Evolutionary conservation across 2,113 vertebrate genomes (phyloP), one percentile per base, ranked within the genome.

Genomic region (Malurus cyaneus): DNA sequence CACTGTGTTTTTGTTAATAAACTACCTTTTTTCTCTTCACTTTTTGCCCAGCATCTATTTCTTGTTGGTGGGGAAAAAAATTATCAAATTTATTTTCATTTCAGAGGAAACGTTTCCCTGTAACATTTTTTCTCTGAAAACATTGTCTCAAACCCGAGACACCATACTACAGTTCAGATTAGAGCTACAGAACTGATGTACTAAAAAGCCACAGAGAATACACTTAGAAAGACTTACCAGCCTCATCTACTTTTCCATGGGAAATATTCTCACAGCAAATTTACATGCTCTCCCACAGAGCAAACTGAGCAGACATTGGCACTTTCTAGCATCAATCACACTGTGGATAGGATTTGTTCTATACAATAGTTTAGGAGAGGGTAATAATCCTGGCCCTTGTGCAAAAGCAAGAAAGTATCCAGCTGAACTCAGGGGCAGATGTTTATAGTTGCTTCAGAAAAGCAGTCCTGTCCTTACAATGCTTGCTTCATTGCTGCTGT

Each of bases 101-200:
- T n/a, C n/a, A n/a, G n/a, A n/a, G n/a, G n/a, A n/a, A n/a, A n/a
- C n/a, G n/a, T n/a, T n/a, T n/a, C n/a, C n/a, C n/a, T n/a, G n/a
- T n/a, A n/a, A n/a, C n/a, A n/a, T n/a, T n/a, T n/a, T n/a, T n/a
- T n/a, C n/a, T n/a, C n/a, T n/a, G n/a, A n/a, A n/a, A n/a, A n/a
- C n/a, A n/a, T n/a, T n/a, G n/a, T n/a, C n/a, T n/a, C n/a, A n/a
- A n/a, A n/a, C n/a, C n/a, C n/a, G n/a, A n/a, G n/a, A n/a, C 34
- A 65, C 8, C 0, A 0, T 4, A 2, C 28, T 34, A 19, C 64
- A 54, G 57, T 18, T 76, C 24, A 66, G 39, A 39, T 39, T 25
- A 59, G 20, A 8, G 23, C 61, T 36, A 28, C 29, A 62, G 17
- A 42, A 59, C 2, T 47, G 21, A 31, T 7, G 24, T 36, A 50